phyloP scores from a whole-genome alignment of 2,888 invertebrate species.

The Panorpa germanica region DNA sequence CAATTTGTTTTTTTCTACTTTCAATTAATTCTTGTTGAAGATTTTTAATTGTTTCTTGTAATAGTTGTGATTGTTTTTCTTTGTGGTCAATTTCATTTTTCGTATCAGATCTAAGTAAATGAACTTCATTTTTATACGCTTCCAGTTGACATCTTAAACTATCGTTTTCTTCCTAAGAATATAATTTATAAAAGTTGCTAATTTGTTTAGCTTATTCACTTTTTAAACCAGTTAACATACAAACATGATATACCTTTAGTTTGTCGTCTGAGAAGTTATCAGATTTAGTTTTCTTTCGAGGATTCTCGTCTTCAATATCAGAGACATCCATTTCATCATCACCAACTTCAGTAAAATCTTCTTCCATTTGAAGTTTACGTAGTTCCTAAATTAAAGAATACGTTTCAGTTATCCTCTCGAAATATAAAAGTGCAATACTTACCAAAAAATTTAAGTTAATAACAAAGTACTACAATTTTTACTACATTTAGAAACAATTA shows the following conservation, averaged over 20 bases:
- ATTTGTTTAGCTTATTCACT: slow-evolving; percentile 17
- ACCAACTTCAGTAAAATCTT: slow-evolving; percentile 37
- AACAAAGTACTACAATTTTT: slow-evolving; percentile 2
- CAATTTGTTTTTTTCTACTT: slow-evolving; percentile 22
- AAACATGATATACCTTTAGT: slow-evolving; percentile 15
- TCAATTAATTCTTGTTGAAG: slow-evolving; percentile 24
- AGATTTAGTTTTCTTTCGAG: slow-evolving; percentile 22
- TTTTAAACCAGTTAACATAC: slow-evolving; percentile 11
- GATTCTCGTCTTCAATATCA: slow-evolving; percentile 44
- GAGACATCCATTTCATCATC: slow-evolving; percentile 82
- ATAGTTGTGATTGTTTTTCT: slow-evolving; percentile 58
- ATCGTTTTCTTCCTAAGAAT: slow-evolving; percentile 64
- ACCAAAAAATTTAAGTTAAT: slow-evolving; percentile 9
- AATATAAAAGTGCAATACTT: neutral
- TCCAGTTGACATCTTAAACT: slow-evolving; percentile 78
- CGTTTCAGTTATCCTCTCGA: neutral
- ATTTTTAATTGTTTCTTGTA: slow-evolving; percentile 26
- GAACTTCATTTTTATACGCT: slow-evolving; percentile 87
- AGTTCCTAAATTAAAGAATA: slow-evolving; percentile 34
- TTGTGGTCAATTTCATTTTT: slow-evolving; percentile 63
- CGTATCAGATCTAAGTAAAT: slow-evolving; percentile 64
- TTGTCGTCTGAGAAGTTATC: slow-evolving; percentile 20
- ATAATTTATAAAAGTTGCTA: slow-evolving; percentile 2
- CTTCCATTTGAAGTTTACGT: slow-evolving; percentile 44
- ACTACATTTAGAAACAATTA: slow-evolving; percentile 3